Percentiles rank a stretch among this genome's conserved stretches.
These are phyloP conservation scores for Diloba caeruleocephala DNA, from an alignment of 2,888 invertebrate species.

Conservation along the genomic window DNA sequence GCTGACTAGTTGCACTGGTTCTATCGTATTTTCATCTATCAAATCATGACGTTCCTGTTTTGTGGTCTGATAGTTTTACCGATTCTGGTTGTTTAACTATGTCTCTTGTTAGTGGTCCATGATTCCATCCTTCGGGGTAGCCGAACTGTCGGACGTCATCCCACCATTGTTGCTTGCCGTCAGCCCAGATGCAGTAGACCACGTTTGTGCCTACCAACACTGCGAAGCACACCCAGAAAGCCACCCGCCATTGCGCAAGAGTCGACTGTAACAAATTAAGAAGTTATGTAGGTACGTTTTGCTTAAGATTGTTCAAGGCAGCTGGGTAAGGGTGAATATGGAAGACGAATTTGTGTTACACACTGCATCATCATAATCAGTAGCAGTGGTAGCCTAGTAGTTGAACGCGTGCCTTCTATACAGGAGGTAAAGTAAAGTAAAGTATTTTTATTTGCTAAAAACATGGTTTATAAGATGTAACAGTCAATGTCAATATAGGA, in stretches of 20 bases:
- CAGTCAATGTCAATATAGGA: too few species aligned
- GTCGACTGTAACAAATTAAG: constrained; percentile 70
- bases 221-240: constrained; percentile 92
- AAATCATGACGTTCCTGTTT: constrained; percentile 51
- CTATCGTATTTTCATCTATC: constrained; percentile 12
- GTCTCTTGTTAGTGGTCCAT: constrained; percentile 71
- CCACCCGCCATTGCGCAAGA: constrained; percentile 86
- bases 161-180: constrained; percentile 93
- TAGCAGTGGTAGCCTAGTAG: too few species aligned
- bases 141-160: constrained; percentile 89
- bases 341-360: too few species aligned
- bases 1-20: constrained; percentile 68
- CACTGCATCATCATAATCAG: too few species aligned
- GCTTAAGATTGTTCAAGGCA: too few species aligned
- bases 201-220: constrained; percentile 91
- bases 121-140: constrained; percentile 80
- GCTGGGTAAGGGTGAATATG: too few species aligned
- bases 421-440: too few species aligned
- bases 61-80: constrained; percentile 66
- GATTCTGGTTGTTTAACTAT: constrained; percentile 68
- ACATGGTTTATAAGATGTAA: too few species aligned
- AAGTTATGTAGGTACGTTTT: background rate
- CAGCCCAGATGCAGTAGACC: constrained; percentile 91
- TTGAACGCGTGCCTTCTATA: too few species aligned
- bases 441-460: too few species aligned